These are phyloP conservation scores for Campoplex nolae DNA, from an alignment of 2,888 invertebrate species.

Conservation along the genomic window DNA sequence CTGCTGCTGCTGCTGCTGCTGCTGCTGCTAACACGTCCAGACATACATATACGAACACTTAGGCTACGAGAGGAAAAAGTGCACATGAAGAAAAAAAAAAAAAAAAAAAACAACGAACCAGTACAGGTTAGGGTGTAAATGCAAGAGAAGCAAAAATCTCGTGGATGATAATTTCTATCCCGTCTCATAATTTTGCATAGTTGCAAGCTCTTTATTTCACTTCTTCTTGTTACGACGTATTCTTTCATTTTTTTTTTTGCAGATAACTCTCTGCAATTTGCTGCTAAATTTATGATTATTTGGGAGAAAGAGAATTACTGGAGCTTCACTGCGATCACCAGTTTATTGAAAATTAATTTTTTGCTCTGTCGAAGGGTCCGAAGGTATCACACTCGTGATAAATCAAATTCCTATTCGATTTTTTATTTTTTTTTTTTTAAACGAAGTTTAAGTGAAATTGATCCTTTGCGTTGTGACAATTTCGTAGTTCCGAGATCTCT, in stretches of 20 bases:
- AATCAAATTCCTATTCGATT: not conserved
- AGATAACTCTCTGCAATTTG: not conserved
- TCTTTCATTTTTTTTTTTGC: not conserved
- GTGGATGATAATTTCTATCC: slow-evolving; percentile 40
- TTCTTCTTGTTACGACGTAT: not conserved
- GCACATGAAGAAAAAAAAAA: not conserved
- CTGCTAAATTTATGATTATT: not conserved
- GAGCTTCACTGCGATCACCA: not conserved
- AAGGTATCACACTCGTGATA: not conserved
- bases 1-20: slow-evolving; percentile 42
- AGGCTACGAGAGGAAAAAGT: slow-evolving; percentile 34
- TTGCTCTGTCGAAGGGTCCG: not conserved
- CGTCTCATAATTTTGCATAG: slow-evolving; percentile 25
- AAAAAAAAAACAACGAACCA: not conserved
- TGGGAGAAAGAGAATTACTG: not conserved
- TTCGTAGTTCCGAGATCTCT: not conserved
- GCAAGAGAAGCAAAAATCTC: slow-evolving; percentile 43
- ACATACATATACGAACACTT: not conserved
- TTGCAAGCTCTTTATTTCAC: slow-evolving; percentile 12
- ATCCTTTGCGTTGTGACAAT: not conserved
- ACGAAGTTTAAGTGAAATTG: not conserved
- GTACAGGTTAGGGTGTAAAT: slow-evolving; percentile 41
- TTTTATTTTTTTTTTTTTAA: not conserved
- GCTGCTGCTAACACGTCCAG: slow-evolving; percentile 41
- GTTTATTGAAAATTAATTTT: not conserved